Evolutionary conservation across 2,797 vertebrate species (phyloP).

Genomic region (Pipistrellus pipistrellus): DNA sequence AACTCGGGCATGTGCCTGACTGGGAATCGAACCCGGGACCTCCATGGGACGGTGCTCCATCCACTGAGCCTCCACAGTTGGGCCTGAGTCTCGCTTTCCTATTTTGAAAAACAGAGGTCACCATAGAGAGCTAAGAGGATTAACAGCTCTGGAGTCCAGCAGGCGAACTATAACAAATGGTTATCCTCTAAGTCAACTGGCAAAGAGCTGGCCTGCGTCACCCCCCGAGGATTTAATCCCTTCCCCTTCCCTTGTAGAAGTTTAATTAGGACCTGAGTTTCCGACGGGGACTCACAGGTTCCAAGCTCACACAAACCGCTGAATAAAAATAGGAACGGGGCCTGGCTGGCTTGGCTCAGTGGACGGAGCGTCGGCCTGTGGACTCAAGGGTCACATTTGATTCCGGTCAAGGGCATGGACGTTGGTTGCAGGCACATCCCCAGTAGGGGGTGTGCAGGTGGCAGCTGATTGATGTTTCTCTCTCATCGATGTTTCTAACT

Average conservation of each 20-base stretch:
- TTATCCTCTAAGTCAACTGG: background rate
- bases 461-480: no score
- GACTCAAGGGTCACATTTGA: no score
- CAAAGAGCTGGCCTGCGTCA: no score
- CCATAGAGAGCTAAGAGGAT: background rate
- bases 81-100: background rate
- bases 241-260: background rate
- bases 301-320: background rate
- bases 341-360: no score
- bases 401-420: no score
- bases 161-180: background rate
- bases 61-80: background rate
- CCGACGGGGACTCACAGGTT: background rate
- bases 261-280: background rate
- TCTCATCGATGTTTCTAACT: no score
- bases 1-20: no score
- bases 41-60: background rate
- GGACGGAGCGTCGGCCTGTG: no score
- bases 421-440: no score
- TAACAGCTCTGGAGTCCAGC: background rate
- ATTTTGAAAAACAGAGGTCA: background rate
- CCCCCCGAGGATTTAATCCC: background rate
- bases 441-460: no score
- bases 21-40: no score
- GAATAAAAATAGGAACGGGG: background rate